A percentile compares a stretch with the other conserved stretches of the same genome.
These are phyloP conservation scores for Drosophila nigrodunni DNA, from an alignment of 1,140 invertebrate genomes.

Conservation along the genomic window DNA sequence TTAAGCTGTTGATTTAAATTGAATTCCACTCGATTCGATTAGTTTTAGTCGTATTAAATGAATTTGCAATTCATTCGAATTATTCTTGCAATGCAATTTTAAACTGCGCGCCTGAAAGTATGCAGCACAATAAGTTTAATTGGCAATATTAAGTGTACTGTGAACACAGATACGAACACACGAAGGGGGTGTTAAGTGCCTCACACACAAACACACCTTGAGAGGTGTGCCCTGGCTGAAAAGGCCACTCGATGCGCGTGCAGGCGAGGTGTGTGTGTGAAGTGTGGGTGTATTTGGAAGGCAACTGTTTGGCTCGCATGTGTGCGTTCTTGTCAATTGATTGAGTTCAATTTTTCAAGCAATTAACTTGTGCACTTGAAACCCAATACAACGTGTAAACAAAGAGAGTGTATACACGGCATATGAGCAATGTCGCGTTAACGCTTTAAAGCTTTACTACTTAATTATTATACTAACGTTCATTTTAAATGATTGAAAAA, in stretches of 20 bases:
- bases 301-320: conserved; percentile 3
- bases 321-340: conserved; percentile 53
- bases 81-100: conserved; percentile 1
- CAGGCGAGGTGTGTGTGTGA: conserved; percentile 41
- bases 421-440: conserved; percentile 36
- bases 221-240: neutral
- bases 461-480: neutral
- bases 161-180: conserved; percentile 2
- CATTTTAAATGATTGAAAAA: conserved; percentile 12
- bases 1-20: conserved; percentile 5
- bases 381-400: conserved; percentile 62
- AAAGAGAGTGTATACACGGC: conserved; percentile 48
- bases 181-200: neutral
- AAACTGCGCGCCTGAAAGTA: conserved; percentile 9
- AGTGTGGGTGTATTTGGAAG: neutral
- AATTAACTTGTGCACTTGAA: conserved; percentile 73
- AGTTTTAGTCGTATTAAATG: neutral
- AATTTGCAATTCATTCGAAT: conserved; percentile 1
- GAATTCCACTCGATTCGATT: neutral
- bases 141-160: conserved; percentile 56
- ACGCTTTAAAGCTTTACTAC: neutral
- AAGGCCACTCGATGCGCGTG: conserved; percentile 29
- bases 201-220: conserved; percentile 10
- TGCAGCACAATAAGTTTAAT: conserved; percentile 55
- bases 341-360: conserved; percentile 78